Conservation (phyloP, 1,140 invertebrate genomes). For the Saccostrea echinata region DNA sequence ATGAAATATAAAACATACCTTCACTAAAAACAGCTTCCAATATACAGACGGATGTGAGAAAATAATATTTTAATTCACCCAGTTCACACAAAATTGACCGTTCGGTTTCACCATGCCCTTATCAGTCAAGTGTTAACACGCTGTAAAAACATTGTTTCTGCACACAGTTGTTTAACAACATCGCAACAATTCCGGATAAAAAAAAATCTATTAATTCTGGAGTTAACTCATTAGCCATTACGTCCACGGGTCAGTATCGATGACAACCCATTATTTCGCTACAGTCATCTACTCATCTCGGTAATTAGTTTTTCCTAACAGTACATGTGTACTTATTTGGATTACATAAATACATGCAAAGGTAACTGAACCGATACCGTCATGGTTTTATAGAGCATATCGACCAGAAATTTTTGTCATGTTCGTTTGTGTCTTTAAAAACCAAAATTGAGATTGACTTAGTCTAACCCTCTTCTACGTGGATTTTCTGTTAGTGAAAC, state of each 20-base stretch:
- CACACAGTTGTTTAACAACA: neutral
- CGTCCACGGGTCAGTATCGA: neutral
- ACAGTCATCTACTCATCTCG: neutral
- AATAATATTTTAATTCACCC: neutral
- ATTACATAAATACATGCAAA: neutral
- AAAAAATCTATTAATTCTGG: neutral
- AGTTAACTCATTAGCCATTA: neutral
- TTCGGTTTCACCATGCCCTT: neutral
- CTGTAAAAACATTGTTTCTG: neutral
- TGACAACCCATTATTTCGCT: neutral
- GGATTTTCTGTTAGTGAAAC: too few species aligned
- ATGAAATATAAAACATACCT: neutral
- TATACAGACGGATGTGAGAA: neutral
- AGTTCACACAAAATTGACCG: neutral
- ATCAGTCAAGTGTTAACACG: neutral
- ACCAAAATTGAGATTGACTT: too few species aligned
- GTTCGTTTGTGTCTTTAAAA: too few species aligned
- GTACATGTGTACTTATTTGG: neutral
- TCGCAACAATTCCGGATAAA: neutral
- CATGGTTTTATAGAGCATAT: too few species aligned
- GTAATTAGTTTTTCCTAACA: neutral
- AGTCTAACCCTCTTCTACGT: too few species aligned
- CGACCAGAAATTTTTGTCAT: too few species aligned
- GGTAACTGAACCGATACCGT: too few species aligned
- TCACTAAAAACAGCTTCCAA: neutral